Conservation (phyloP, 2,797 vertebrate species). For the Hemitrygon akajei region DNA sequence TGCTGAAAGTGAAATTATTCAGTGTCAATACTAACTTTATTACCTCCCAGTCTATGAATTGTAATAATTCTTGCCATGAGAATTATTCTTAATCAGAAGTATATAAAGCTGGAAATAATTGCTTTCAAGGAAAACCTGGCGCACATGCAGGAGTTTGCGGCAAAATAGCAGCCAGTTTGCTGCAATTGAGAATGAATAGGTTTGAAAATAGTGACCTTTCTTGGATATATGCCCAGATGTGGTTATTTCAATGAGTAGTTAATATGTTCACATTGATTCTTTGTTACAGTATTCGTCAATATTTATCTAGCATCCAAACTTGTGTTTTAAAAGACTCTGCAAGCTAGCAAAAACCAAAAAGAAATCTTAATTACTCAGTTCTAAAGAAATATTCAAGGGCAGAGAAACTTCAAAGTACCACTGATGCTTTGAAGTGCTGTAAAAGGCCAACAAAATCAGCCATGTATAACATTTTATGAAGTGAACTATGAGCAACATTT, state of each 20-base stretch:
- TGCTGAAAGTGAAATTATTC: background rate
- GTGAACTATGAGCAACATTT: background rate
- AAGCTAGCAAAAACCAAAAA: background rate
- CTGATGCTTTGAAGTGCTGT: background rate
- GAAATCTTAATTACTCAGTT: constrained; percentile 3
- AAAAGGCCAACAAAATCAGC: background rate
- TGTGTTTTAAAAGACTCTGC: background rate
- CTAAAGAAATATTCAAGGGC: background rate
- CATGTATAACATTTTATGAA: background rate
- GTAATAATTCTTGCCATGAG: background rate
- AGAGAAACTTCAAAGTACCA: constrained; percentile 1
- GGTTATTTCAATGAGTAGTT: background rate
- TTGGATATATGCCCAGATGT: background rate
- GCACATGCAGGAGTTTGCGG: background rate
- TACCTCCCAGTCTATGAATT: background rate
- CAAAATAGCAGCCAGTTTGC: background rate
- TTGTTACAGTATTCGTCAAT: background rate
- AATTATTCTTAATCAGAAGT: background rate
- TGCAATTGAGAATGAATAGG: background rate
- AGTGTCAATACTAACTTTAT: background rate
- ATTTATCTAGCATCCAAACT: background rate
- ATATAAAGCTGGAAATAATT: background rate
- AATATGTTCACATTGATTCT: constrained; percentile 33
- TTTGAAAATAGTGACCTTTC: constrained; percentile 30
- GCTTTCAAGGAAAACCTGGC: background rate